Conservation (phyloP, 2,797 vertebrate species). For the Mallotus villosus region DNA sequence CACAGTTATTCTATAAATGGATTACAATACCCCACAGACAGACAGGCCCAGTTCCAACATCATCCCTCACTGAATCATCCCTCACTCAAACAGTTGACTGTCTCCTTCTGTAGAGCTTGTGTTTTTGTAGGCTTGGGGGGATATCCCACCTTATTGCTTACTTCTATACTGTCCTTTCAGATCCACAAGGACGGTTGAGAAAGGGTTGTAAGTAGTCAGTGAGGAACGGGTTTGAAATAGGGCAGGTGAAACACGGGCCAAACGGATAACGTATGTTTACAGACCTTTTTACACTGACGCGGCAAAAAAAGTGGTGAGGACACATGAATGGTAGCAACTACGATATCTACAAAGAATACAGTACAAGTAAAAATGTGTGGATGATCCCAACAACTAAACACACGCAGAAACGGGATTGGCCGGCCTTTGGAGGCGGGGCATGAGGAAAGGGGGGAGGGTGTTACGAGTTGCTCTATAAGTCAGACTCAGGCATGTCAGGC, state of each 20-base stretch:
- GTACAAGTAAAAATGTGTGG: slow-evolving; percentile 61
- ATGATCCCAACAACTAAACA: slow-evolving; percentile 57
- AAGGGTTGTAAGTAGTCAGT: slow-evolving; percentile 9
- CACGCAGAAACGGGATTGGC: slow-evolving; percentile 40
- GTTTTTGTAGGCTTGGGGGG: slow-evolving; percentile 42
- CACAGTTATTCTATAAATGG: slow-evolving; percentile 48
- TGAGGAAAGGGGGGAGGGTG: slow-evolving; percentile 1
- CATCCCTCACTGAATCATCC: slow-evolving; percentile 13
- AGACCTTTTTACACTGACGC: slow-evolving; percentile 36
- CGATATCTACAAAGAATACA: slow-evolving; percentile 73
- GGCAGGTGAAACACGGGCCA: slow-evolving; percentile 9
- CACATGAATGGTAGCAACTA: slow-evolving; percentile 61
- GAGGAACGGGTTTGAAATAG: slow-evolving; percentile 26
- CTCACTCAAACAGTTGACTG: slow-evolving; percentile 14
- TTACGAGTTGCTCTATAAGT: slow-evolving; percentile 78
- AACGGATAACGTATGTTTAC: slow-evolving; percentile 25
- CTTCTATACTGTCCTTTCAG: slow-evolving; percentile 12
- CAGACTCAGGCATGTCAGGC: slow-evolving; percentile 92
- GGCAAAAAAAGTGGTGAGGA: slow-evolving; percentile 58
- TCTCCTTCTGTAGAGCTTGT: slow-evolving; percentile 29
- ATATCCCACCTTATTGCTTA: slow-evolving; percentile 45
- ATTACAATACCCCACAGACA: slow-evolving; percentile 22
- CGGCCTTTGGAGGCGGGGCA: slow-evolving; percentile 10
- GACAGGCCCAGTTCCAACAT: slow-evolving; percentile 8
- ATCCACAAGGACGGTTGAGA: slow-evolving; percentile 28